Evolutionary conservation across 2,888 invertebrate genomes (phyloP).

Genomic region (Congeria kusceri): DNA sequence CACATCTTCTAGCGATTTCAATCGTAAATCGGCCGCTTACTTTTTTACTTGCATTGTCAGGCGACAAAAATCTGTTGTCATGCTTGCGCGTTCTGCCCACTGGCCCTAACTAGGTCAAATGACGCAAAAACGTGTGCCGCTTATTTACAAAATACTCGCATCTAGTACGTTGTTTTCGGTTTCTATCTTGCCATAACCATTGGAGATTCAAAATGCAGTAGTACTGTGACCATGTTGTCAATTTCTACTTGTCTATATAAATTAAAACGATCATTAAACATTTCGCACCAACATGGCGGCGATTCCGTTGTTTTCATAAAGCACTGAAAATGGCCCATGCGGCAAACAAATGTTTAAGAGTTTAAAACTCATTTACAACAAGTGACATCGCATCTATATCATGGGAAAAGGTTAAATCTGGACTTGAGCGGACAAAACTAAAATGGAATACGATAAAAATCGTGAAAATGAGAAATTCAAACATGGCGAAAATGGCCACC

Average conservation of each 20-base stretch:
- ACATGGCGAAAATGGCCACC: slow-evolving; percentile 33
- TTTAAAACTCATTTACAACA: background rate
- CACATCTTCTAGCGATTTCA: no score
- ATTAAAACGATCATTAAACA: background rate
- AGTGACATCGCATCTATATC: background rate
- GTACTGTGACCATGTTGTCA: background rate
- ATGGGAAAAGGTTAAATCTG: background rate
- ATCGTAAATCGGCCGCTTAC: no score
- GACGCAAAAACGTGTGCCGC: slow-evolving; percentile 61
- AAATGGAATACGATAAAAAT: background rate
- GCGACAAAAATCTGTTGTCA: slow-evolving; percentile 20
- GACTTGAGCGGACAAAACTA: background rate
- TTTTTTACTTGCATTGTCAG: background rate
- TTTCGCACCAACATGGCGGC: slow-evolving; percentile 34
- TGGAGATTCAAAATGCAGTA: background rate
- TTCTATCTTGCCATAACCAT: background rate
- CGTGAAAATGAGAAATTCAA: background rate
- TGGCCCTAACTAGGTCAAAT: slow-evolving; percentile 62
- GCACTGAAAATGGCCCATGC: slow-evolving; percentile 5
- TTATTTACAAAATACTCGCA: slow-evolving; percentile 10
- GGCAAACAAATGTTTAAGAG: background rate
- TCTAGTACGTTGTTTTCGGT: background rate
- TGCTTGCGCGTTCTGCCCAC: slow-evolving; percentile 13
- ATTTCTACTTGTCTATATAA: background rate
- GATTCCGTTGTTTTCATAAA: background rate